Evolutionary conservation across 2,888 invertebrate species (phyloP).

Genomic region (Philaethria dido): DNA sequence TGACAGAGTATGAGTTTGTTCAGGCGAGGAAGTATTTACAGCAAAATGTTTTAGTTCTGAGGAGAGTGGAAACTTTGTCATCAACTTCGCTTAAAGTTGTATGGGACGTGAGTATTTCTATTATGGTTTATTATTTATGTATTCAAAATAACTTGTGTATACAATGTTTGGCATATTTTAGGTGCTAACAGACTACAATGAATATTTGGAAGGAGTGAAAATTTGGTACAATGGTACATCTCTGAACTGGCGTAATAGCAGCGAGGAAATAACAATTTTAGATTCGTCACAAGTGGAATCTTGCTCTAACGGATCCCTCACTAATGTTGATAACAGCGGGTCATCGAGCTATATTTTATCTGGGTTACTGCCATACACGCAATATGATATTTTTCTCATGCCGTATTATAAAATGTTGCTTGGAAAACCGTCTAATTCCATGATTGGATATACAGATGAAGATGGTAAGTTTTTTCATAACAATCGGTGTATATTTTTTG

Average conservation of each 20-base stretch:
- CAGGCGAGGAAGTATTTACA: conserved; percentile 91
- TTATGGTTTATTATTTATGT: conserved; percentile 23
- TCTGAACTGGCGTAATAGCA: conserved; percentile 74
- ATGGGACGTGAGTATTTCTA: conserved; percentile 88
- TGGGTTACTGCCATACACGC: conserved; percentile 91
- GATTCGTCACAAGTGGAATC: conserved; percentile 62
- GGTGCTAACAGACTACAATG: conserved; percentile 81
- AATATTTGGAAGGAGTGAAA: conserved; percentile 87
- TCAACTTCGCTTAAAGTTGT: conserved; percentile 91
- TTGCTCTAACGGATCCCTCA: conserved; percentile 86
- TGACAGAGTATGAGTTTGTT: conserved; percentile 90
- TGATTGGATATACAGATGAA: conserved; percentile 92
- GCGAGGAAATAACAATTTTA: conserved; percentile 62
- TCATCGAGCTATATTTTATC: conserved; percentile 89
- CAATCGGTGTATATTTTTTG: conserved; percentile 1
- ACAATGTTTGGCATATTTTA: conserved; percentile 51
- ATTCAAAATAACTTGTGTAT: conserved; percentile 32
- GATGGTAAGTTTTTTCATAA: conserved; percentile 84
- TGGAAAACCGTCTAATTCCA: conserved; percentile 96
- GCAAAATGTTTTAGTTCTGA: conserved; percentile 91
- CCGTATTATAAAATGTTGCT: conserved; percentile 94
- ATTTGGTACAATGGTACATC: conserved; percentile 83
- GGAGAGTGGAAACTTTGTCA: conserved; percentile 86
- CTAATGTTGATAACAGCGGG: conserved; percentile 87
- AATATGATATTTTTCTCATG: conserved; percentile 96